Percentiles rank a stretch among this genome's conserved stretches.
Conservation (phyloP, 2,888 invertebrate species). For the Herminia tarsipennalis region DNA sequence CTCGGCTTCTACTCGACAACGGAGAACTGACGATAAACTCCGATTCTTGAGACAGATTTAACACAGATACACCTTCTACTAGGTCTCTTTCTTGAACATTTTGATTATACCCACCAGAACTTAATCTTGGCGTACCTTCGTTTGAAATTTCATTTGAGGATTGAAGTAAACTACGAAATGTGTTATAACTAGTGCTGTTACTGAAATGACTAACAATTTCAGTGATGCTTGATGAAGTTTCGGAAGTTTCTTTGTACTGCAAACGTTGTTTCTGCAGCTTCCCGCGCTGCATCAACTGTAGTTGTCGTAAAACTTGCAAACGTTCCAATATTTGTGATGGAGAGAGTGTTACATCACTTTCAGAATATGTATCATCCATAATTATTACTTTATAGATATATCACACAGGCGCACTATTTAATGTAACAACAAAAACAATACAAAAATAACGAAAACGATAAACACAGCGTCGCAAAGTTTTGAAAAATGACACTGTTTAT, state of each 20-base stretch:
- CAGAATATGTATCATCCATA: conserved; percentile 75
- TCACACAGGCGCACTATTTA: too few species aligned
- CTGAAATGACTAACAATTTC: conserved; percentile 79
- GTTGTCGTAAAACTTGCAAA: conserved; percentile 70
- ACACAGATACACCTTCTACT: conserved; percentile 75
- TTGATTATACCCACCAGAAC: conserved; percentile 45
- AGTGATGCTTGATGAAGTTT: conserved; percentile 67
- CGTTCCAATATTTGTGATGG: conserved; percentile 77
- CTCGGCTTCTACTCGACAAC: conserved; percentile 58
- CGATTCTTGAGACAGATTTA: conserved; percentile 77
- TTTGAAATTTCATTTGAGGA: conserved; percentile 55
- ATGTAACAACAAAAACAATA: too few species aligned
- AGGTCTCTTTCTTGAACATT: conserved; percentile 66
- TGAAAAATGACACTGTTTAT: conserved; percentile 11
- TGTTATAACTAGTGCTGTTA: conserved; percentile 75
- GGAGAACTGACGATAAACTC: conserved; percentile 65
- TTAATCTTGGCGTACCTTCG: conserved; percentile 50
- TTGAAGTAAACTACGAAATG: conserved; percentile 73
- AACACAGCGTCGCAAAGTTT: conserved; percentile 19
- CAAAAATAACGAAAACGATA: too few species aligned
- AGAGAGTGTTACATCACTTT: conserved; percentile 73
- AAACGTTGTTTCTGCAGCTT: conserved; percentile 76
- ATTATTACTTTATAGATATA: neutral
- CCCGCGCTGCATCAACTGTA: conserved; percentile 75
- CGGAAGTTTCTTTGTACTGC: conserved; percentile 65